These are phyloP conservation scores for Danio rerio DNA, from an alignment of 2,113 vertebrate species.

Conservation along the genomic window DNA sequence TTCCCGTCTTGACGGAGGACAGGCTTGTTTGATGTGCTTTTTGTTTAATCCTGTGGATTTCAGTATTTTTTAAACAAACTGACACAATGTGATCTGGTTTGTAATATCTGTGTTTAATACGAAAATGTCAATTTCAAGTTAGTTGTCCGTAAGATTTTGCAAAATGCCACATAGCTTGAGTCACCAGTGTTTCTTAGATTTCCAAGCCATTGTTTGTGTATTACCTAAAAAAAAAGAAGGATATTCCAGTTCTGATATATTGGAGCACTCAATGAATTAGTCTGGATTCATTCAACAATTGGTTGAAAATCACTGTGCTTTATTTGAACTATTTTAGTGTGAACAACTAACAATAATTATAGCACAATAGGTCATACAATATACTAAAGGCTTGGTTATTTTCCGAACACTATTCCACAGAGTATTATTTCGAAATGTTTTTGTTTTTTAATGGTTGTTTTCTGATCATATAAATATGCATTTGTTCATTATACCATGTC, in stretches of 20 bases:
- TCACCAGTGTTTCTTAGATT: neutral
- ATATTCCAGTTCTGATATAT: neutral
- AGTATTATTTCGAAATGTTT: neutral
- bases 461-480: neutral
- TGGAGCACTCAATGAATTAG: neutral
- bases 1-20: conserved; percentile 32
- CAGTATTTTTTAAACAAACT: conserved; percentile 46
- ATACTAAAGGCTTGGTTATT: neutral
- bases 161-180: conserved; percentile 19
- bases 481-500: neutral
- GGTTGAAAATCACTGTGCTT: neutral
- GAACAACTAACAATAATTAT: neutral
- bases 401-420: neutral
- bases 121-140: neutral
- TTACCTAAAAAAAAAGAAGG: neutral
- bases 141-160: conserved; percentile 8
- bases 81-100: conserved; percentile 47
- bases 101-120: conserved; percentile 32
- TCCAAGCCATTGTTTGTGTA: neutral
- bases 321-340: neutral
- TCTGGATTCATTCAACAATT: neutral
- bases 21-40: conserved; percentile 38
- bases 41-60: conserved; percentile 64
- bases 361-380: neutral
- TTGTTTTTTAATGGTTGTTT: neutral